A percentile compares a stretch with the other conserved stretches of the same genome.
These are phyloP conservation scores for Neopelma chrysocephalum DNA, from an alignment of 2,797 vertebrate species.

Conservation along the genomic window DNA sequence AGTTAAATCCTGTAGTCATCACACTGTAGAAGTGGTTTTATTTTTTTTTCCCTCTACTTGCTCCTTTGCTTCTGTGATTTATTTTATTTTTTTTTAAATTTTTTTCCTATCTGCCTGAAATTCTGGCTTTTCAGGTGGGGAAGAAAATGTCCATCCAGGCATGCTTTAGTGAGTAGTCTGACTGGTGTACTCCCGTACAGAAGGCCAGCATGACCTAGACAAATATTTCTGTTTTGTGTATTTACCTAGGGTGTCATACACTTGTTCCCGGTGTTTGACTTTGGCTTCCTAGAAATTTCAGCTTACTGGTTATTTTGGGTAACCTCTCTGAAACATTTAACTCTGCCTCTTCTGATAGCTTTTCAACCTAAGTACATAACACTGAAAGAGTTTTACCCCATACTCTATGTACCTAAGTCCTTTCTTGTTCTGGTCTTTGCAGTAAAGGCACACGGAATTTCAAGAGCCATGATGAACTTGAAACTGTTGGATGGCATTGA, in stretches of 20 bases:
- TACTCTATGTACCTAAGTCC: not conserved
- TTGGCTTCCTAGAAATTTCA: not conserved
- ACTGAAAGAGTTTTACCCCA: not conserved
- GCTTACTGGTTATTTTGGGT: not conserved
- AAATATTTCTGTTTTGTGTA: conserved; percentile 9
- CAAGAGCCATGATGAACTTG: not conserved
- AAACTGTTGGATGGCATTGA: not conserved
- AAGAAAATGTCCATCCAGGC: not conserved
- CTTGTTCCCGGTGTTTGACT: not conserved
- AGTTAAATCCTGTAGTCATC: not conserved
- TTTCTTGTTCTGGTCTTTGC: not conserved
- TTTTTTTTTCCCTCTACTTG: rapidly evolving
- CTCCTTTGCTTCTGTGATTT: not conserved
- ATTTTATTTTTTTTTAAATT: too few relatives aligned
- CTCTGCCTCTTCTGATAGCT: not conserved
- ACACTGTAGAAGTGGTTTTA: not conserved
- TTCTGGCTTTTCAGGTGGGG: not conserved
- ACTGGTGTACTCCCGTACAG: not conserved
- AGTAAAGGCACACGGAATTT: not conserved
- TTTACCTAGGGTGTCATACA: not conserved
- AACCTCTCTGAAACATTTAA: not conserved
- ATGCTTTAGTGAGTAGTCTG: not conserved
- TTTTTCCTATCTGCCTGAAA: not conserved
- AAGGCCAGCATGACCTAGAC: not conserved
- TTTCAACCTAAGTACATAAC: not conserved